Conservation (phyloP, 1,140 invertebrate species). For the Liolophura sinensis region DNA sequence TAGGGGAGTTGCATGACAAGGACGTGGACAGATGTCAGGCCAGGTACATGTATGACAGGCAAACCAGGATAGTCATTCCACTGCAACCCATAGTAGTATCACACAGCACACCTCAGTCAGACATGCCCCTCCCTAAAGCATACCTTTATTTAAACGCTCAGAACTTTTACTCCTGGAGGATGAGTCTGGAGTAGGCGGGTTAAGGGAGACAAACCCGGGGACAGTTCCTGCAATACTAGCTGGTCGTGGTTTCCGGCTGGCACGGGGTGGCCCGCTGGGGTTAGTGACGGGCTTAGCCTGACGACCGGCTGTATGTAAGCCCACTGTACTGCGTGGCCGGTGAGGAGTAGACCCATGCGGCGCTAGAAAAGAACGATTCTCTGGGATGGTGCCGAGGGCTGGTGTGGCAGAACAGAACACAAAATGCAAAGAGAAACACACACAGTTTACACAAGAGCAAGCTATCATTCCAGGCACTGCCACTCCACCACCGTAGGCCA, state of each 20-base stretch:
- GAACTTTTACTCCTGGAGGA: constrained; percentile 46
- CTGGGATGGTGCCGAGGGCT: constrained; percentile 51
- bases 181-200: constrained; percentile 23
- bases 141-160: constrained; percentile 44
- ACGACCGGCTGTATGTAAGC: constrained; percentile 22
- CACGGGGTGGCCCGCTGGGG: constrained; percentile 21
- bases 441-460: no score
- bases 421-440: no score
- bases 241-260: constrained; percentile 44
- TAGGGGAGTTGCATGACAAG: no score
- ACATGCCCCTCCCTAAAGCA: no score
- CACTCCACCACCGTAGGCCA: no score
- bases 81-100: no score
- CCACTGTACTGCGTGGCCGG: constrained; percentile 39
- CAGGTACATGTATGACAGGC: no score
- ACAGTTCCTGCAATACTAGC: constrained; percentile 47
- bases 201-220: constrained; percentile 42
- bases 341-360: constrained; percentile 29
- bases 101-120: no score
- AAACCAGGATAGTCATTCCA: no score
- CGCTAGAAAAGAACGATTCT: constrained; percentile 55
- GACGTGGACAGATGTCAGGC: no score
- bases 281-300: no score
- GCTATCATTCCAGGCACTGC: no score
- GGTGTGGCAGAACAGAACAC: constrained; percentile 4